Evolutionary conservation across 2,113 vertebrate genomes (phyloP), one percentile per base, ranked within the genome.

Genomic region (Macheiramphus alcinus): DNA sequence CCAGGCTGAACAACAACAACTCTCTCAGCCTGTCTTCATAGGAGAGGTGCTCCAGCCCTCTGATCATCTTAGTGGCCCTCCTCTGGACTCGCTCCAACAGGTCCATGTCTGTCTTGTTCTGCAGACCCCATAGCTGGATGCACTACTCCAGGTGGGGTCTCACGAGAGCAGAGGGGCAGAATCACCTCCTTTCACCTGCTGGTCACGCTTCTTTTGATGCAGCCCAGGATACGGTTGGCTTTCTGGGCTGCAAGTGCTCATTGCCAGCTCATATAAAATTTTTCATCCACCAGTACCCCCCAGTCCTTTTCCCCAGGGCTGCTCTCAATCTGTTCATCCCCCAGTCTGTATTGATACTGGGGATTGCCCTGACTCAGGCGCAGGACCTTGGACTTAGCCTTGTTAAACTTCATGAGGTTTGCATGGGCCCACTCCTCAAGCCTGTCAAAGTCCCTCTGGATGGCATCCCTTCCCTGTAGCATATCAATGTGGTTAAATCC

Each of bases 241-340:
- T 63, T 71, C n/a, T 31, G 36, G 48, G 16, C 11, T 62, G n/a
- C 15, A 65, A 21, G 26, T 14, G 7, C 43, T 36, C 20, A 8
- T n/a, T 62, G 9, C 20, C 0, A 0, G 56, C 45, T 62, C 47
- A 36, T 42, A 50, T 40, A 1, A 43, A n/a, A 31, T 9, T 43
- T 52, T 72, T 72, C 9, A 23, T 34, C 32, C 38, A 61, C 10
- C 38, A 27, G 11, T 53, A 70, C 10, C 13, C 19, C 52, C 23
- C n/a, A n/a, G 45, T 31, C 38, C 18, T 62, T 62, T 52, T 72
- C 36, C 19, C 23, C 12, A 47, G 34, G 56, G 27, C 56, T 80
- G 18, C 11, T 71, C 8, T 34, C 21, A 61, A 29, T 53, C 55
- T 4, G 6, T 70, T 61, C 32, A 52, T 52, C 15, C 12, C 9